Evolutionary conservation across 2,797 vertebrate species (phyloP).

Genomic region (Podargus strigoides): DNA sequence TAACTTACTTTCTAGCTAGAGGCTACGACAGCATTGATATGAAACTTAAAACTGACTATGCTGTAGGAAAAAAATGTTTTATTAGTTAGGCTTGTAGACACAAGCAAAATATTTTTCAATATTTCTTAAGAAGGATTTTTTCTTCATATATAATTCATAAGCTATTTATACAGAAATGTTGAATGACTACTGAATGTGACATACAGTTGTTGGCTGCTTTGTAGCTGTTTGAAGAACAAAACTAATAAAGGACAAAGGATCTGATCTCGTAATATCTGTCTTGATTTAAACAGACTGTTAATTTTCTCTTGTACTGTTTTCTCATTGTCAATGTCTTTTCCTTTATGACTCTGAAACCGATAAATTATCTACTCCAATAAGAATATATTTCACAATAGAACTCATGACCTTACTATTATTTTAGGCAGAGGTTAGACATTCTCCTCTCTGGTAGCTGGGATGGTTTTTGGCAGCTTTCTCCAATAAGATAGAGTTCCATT

Average conservation of each 20-base stretch:
- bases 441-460: not conserved
- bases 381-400: not conserved
- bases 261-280: not conserved
- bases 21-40: not conserved
- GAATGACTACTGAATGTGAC: slow-evolving; percentile 18
- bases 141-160: slow-evolving; percentile 27
- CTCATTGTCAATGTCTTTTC: not conserved
- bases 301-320: not conserved
- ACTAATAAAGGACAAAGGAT: slow-evolving; percentile 14
- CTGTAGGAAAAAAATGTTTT: not conserved
- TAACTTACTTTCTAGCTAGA: not conserved
- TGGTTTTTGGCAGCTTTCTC: not conserved
- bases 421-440: not conserved
- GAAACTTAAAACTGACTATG: not conserved
- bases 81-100: not conserved
- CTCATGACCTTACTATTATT: not conserved
- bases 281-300: not conserved
- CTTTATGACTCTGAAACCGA: not conserved
- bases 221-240: slow-evolving; percentile 3
- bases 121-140: not conserved
- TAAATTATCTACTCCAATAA: not conserved
- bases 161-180: slow-evolving; percentile 3
- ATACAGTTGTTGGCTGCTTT: not conserved
- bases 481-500: not conserved
- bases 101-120: not conserved